Conservation (phyloP, 2,888 invertebrate genomes). For the Rotaria sp. region DNA sequence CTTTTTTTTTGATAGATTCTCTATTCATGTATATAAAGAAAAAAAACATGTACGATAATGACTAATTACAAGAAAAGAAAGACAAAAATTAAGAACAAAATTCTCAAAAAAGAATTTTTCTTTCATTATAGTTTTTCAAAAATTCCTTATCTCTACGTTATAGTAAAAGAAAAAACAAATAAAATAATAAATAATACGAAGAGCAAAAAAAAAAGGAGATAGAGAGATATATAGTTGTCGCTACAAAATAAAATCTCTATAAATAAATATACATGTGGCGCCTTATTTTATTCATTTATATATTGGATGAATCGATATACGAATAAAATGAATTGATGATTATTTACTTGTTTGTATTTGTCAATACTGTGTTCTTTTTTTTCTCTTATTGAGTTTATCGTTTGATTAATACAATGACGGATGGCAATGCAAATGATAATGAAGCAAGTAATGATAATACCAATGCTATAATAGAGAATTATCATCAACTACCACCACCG, state of each 20-base stretch:
- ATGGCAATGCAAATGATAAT: not conserved
- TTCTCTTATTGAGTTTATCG: not conserved
- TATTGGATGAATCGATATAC: not conserved
- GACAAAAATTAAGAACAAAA: not conserved
- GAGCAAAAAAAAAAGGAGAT: not conserved
- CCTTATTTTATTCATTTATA: not conserved
- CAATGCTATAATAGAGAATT: not conserved
- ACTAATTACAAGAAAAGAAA: not conserved
- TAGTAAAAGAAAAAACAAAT: not conserved
- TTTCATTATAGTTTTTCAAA: too few species aligned
- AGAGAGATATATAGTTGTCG: not conserved
- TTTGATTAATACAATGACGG: not conserved
- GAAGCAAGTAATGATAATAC: not conserved
- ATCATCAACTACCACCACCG: not conserved
- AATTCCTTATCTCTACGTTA: too few species aligned
- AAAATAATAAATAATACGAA: not conserved
- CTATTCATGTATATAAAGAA: not conserved
- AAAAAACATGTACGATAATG: not conserved
- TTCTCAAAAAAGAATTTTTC: not conserved
- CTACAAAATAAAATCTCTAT: not conserved
- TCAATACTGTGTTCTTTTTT: not conserved
- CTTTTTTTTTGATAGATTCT: not conserved
- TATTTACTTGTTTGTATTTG: not conserved
- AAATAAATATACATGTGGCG: not conserved
- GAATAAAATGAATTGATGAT: not conserved